Percentiles rank a stretch among this genome's conserved stretches.
phyloP scores from a whole-genome alignment of 2,888 invertebrate genomes.

The Scaeva pyrastri region DNA sequence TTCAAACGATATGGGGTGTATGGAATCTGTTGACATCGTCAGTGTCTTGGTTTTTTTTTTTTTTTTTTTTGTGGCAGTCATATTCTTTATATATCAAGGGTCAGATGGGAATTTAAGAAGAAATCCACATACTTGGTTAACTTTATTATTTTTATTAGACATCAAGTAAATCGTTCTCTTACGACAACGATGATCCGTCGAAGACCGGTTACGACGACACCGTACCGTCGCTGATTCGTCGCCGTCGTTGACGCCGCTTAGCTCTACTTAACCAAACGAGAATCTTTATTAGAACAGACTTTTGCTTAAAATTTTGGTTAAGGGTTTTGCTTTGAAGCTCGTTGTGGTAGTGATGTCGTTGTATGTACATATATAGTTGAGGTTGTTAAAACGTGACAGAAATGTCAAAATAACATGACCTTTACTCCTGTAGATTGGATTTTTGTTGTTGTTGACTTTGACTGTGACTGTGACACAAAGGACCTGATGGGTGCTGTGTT shows the following conservation, averaged over 20 bases:
- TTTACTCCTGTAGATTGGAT: constrained; percentile 64
- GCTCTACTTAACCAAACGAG: constrained; percentile 15
- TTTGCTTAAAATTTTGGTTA: neutral
- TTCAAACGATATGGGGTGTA: constrained; percentile 23
- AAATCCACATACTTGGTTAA: constrained; percentile 68
- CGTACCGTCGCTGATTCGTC: neutral
- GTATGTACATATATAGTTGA: constrained; percentile 6
- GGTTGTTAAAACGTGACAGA: constrained; percentile 59
- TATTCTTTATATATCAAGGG: constrained; percentile 38
- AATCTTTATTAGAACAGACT: constrained; percentile 49
- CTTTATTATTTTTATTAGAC: constrained; percentile 73
- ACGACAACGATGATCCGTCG: constrained; percentile 31
- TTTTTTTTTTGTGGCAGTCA: constrained; percentile 28
- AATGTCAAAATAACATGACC: constrained; percentile 68
- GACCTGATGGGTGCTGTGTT: constrained; percentile 34
- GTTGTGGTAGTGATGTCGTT: neutral
- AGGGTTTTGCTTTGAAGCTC: neutral
- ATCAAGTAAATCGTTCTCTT: constrained; percentile 72
- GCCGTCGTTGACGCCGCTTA: neutral
- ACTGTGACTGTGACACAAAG: constrained; percentile 18
- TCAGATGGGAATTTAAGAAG: constrained; percentile 62
- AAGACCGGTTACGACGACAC: neutral
- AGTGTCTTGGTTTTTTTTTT: constrained; percentile 27
- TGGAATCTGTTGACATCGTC: constrained; percentile 43
- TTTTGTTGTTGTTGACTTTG: constrained; percentile 3